phyloP scores from a whole-genome alignment of 2,113 vertebrate species.

The Sander vitreus region DNA sequence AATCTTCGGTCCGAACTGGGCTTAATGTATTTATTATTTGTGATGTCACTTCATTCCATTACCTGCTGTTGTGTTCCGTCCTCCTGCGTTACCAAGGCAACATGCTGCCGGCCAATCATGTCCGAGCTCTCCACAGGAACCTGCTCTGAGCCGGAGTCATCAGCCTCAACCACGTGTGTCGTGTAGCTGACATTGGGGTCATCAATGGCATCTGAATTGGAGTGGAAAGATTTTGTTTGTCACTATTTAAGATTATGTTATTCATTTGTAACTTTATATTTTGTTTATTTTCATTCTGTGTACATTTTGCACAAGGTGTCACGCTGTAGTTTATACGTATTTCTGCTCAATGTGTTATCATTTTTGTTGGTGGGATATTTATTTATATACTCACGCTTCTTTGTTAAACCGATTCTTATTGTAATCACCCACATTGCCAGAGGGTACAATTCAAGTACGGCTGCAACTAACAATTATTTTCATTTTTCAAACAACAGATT shows the following conservation, averaged over 20 bases:
- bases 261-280: not conserved
- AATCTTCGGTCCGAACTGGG: too few species aligned
- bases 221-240: not conserved
- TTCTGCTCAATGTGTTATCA: not conserved
- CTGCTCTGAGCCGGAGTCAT: conserved; percentile 92
- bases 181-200: conserved; percentile 91
- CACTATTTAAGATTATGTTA: not conserved
- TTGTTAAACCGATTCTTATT: not conserved
- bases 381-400: not conserved
- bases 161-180: conserved; percentile 88
- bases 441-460: not conserved
- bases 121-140: conserved; percentile 88
- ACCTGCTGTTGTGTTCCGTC: conserved; percentile 93
- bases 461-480: not conserved
- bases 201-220: conserved; percentile 89
- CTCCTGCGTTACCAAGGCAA: conserved; percentile 96
- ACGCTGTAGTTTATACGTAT: not conserved
- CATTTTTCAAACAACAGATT: not conserved
- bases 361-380: not conserved
- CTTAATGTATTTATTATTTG: too few species aligned
- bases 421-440: not conserved
- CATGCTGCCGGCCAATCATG: conserved; percentile 90
- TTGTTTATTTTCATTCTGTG: not conserved
- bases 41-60: not conserved
- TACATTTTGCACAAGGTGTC: not conserved